Evolutionary conservation across 2,113 vertebrate genomes (phyloP).

Genomic region (Formicarius rufipectus): DNA sequence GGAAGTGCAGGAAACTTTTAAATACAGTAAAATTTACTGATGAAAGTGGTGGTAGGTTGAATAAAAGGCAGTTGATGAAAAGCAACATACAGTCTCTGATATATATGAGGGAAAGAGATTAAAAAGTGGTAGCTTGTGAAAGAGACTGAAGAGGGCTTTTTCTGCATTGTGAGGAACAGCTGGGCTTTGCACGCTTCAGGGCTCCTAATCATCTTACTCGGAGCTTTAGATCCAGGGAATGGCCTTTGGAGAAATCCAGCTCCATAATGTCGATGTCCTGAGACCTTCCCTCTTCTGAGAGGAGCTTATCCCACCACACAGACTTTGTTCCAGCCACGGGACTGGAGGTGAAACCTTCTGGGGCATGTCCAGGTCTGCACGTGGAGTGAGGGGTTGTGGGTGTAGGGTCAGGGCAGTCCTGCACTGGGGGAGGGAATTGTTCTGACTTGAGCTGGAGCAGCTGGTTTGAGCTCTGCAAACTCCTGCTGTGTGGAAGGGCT

Average conservation of each 20-base stretch:
- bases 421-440: neutral
- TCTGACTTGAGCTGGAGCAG: neutral
- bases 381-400: fast-evolving
- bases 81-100: neutral
- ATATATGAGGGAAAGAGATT: neutral
- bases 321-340: neutral
- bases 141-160: neutral
- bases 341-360: neutral
- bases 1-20: neutral
- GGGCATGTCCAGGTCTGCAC: neutral
- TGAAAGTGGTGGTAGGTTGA: neutral
- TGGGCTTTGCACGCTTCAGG: neutral
- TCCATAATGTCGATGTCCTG: neutral
- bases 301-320: fast-evolving
- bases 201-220: neutral
- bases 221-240: neutral
- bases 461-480: neutral
- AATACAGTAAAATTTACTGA: neutral
- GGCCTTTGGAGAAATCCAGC: neutral
- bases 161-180: neutral
- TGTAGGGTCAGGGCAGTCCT: neutral
- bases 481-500: neutral
- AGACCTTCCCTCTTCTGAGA: fast-evolving
- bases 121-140: neutral
- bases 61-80: neutral